Conservation (phyloP, 2,113 vertebrate species). For the Podocnemis expansa region DNA sequence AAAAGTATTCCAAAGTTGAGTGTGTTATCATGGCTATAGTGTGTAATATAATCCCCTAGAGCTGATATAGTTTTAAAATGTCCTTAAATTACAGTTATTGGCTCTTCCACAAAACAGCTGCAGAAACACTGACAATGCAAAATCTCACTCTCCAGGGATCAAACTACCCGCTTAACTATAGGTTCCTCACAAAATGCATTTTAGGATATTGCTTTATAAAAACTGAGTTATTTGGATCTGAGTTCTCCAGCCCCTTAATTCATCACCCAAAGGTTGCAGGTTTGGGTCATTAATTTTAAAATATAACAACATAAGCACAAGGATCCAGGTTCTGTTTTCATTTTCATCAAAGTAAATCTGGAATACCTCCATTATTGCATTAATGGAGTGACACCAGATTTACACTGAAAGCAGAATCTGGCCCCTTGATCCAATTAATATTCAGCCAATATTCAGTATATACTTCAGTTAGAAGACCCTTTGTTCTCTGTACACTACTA, state of each 20-base stretch:
- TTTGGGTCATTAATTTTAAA: neutral
- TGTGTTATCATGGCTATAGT: neutral
- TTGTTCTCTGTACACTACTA: neutral
- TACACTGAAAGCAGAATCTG: neutral
- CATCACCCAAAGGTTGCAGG: neutral
- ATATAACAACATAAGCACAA: neutral
- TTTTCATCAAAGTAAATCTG: neutral
- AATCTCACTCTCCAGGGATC: neutral
- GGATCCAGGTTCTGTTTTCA: neutral
- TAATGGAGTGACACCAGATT: neutral
- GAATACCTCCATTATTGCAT: neutral
- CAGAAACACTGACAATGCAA: neutral
- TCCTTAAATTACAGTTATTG: constrained; percentile 1
- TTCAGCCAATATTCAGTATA: neutral
- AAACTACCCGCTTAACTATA: neutral
- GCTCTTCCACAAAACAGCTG: neutral
- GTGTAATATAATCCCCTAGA: neutral
- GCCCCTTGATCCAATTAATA: neutral
- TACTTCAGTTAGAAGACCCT: neutral
- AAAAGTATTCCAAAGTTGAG: constrained; percentile 29
- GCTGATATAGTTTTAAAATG: neutral
- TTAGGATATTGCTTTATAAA: neutral
- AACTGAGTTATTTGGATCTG: neutral
- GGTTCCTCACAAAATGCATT: neutral
- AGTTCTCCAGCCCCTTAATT: neutral